Percentiles rank a stretch among this genome's conserved stretches.
These are phyloP conservation scores for Tarsius wallacei DNA, from an alignment of 2,797 vertebrate genomes.

Conservation along the genomic window DNA sequence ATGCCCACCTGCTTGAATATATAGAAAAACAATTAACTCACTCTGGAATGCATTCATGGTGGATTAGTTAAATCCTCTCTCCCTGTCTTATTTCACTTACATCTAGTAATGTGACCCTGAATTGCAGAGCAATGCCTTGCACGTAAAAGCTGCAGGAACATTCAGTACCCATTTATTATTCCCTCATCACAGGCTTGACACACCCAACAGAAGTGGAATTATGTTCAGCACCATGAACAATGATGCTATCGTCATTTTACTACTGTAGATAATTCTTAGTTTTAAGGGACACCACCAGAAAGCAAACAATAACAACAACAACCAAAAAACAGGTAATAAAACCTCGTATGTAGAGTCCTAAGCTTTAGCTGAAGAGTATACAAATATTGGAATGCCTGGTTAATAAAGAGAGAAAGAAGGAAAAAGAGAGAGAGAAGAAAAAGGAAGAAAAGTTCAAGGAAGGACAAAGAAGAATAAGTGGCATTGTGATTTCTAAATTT, in stretches of 20 bases:
- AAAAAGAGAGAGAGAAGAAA: background rate
- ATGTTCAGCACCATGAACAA: background rate
- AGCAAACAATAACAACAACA: no score
- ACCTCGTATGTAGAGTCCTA: background rate
- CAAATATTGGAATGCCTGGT: background rate
- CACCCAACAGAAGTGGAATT: background rate
- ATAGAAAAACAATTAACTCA: conserved; percentile 45
- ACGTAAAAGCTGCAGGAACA: conserved; percentile 64
- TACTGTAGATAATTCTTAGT: background rate
- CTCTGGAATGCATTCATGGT: background rate
- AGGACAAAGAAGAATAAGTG: background rate
- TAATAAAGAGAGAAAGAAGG: background rate
- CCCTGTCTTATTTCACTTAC: conserved; percentile 51
- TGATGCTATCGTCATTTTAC: background rate
- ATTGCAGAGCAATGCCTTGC: conserved; percentile 23
- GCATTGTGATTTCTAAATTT: background rate
- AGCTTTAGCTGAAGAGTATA: background rate
- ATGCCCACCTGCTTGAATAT: conserved; percentile 4
- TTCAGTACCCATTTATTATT: conserved; percentile 58
- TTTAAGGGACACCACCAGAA: background rate
- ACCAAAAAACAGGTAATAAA: background rate
- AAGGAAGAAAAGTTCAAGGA: background rate
- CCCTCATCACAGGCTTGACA: background rate
- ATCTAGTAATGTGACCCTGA: conserved; percentile 65
- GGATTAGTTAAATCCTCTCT: conserved; percentile 54